phyloP scores from a whole-genome alignment of 92 coral and sea anemone species.

The Virgularia gustaviana region DNA sequence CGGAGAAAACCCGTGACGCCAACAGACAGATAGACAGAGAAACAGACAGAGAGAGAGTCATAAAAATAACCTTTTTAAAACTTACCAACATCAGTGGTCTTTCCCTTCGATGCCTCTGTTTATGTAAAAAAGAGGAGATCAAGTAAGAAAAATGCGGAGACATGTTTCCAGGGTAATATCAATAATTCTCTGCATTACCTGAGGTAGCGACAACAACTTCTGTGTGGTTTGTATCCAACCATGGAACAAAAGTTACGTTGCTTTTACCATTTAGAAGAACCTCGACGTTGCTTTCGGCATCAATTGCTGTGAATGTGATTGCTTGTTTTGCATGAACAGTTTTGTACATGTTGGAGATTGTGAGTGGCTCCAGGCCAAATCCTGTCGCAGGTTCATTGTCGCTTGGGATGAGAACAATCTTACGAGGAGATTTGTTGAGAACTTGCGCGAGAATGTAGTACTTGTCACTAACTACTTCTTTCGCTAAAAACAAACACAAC shows the following conservation, averaged over 20 bases:
- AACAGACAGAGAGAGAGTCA: too few relatives aligned
- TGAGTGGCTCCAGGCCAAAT: conserved; percentile 40
- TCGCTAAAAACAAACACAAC: too few relatives aligned
- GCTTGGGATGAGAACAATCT: conserved; percentile 63
- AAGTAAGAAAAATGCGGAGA: too few relatives aligned
- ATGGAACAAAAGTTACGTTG: conserved; percentile 59
- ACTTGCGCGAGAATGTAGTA: conserved; percentile 63
- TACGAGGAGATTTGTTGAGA: conserved; percentile 65
- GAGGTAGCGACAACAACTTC: conserved; percentile 37
- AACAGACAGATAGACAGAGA: too few relatives aligned
- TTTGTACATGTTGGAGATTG: conserved; percentile 63
- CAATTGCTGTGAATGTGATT: conserved; percentile 68
- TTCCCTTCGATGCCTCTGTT: too few relatives aligned
- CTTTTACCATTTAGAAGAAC: conserved; percentile 65
- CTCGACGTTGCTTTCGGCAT: conserved; percentile 63
- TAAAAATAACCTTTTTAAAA: too few relatives aligned
- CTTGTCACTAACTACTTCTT: conserved; percentile 33
- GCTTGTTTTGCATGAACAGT: conserved; percentile 40
- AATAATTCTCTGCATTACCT: too few relatives aligned
- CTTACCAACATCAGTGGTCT: too few relatives aligned
- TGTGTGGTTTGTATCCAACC: conserved; percentile 49
- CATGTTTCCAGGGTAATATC: too few relatives aligned
- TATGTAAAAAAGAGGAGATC: too few relatives aligned
- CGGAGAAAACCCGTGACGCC: too few relatives aligned
- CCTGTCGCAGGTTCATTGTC: conserved; percentile 83